Percentiles rank a stretch among this genome's conserved stretches.
These are phyloP conservation scores for Rugalucina vietnamica DNA, from an alignment of 2,888 invertebrate species.

Conservation along the genomic window DNA sequence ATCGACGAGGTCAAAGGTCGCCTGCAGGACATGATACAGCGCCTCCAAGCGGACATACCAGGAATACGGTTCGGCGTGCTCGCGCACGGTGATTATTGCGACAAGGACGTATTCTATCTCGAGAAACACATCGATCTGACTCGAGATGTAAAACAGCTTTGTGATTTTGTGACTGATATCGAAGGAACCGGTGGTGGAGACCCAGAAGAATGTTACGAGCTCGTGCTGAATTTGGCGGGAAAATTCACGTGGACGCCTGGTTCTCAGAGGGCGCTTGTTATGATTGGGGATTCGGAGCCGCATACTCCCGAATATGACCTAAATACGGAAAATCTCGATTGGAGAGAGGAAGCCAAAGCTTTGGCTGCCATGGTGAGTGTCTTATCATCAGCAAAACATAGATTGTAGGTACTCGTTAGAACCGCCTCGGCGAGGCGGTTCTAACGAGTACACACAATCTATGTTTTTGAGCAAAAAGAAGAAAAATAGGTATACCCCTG, in stretches of 20 bases:
- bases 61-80: constrained; percentile 78
- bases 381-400: background rate
- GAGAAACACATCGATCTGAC: constrained; percentile 78
- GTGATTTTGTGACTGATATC: constrained; percentile 72
- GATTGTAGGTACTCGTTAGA: no score
- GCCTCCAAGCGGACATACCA: constrained; percentile 80
- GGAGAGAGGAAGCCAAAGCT: constrained; percentile 71
- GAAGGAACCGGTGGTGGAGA: constrained; percentile 79
- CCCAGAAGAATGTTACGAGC: constrained; percentile 80
- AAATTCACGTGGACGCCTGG: constrained; percentile 73
- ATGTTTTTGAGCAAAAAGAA: no score
- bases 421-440: no score
- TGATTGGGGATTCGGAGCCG: constrained; percentile 80
- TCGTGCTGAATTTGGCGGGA: constrained; percentile 73
- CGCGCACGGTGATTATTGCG: constrained; percentile 82
- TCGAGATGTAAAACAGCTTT: constrained; percentile 69
- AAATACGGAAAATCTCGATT: constrained; percentile 75
- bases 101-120: constrained; percentile 74
- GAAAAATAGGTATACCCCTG: no score
- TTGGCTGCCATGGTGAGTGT: constrained; percentile 54
- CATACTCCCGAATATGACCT: constrained; percentile 72
- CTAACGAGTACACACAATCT: no score
- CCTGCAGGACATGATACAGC: constrained; percentile 77
- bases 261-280: constrained; percentile 76
- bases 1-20: constrained; percentile 76